Evolutionary conservation across 2,888 invertebrate genomes (phyloP).

Genomic region (Archaeoteleia sp.): DNA sequence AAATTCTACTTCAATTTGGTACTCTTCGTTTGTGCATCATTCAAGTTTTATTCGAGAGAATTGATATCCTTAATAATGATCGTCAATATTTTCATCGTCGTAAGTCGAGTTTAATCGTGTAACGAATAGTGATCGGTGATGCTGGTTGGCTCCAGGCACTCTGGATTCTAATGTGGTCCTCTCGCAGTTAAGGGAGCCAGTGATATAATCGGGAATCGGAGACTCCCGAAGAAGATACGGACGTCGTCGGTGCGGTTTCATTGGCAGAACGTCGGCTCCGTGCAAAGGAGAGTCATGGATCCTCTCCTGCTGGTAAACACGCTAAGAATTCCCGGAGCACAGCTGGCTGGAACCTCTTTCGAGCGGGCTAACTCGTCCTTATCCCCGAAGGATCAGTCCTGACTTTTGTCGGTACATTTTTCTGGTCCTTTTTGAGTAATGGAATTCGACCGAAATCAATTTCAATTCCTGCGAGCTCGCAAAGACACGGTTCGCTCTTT

Average conservation of each 20-base stretch:
- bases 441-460: conserved; percentile 70
- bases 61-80: no score
- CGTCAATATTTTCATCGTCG: no score
- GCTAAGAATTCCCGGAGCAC: conserved; percentile 65
- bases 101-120: no score
- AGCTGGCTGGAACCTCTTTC: conserved; percentile 56
- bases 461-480: conserved; percentile 63
- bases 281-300: conserved; percentile 56
- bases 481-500: conserved; percentile 45
- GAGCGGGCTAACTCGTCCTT: conserved; percentile 55
- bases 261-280: conserved; percentile 39
- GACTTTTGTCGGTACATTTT: conserved; percentile 68
- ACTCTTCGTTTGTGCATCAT: no score
- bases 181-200: conserved; percentile 18
- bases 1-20: no score
- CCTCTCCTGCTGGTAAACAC: conserved; percentile 65
- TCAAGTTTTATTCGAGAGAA: no score
- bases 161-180: conserved; percentile 13
- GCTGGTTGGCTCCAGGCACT: not conserved
- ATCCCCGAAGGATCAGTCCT: conserved; percentile 65
- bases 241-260: conserved; percentile 39
- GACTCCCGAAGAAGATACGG: conserved; percentile 20
- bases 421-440: conserved; percentile 66
- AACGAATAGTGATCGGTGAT: no score
- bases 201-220: conserved; percentile 32